Evolutionary conservation across 2,113 vertebrate genomes (phyloP).

Genomic region (Thomomys bottae): DNA sequence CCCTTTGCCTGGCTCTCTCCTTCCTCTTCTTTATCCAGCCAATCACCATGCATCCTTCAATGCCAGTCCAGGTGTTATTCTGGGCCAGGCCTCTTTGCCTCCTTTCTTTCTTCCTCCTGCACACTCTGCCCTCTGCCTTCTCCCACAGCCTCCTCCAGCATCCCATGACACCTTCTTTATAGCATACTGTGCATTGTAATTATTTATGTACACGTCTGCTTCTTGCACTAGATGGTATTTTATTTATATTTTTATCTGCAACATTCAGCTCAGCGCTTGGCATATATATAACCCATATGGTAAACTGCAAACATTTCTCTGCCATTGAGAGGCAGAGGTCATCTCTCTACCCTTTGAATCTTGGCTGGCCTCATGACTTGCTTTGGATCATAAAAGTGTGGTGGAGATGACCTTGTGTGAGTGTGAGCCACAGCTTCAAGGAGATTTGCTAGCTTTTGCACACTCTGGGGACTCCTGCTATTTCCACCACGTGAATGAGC

Average conservation of each 20-base stretch:
- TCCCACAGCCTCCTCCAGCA: fast-evolving
- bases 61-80: neutral
- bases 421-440: neutral
- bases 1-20: conserved; percentile 11
- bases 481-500: neutral
- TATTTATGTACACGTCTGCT: conserved; percentile 44
- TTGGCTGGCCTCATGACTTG: neutral
- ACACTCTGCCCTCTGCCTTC: neutral
- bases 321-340: neutral
- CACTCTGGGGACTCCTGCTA: neutral
- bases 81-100: neutral
- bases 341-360: neutral
- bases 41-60: neutral
- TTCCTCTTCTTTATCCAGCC: neutral
- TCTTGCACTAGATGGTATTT: neutral
- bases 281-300: neutral
- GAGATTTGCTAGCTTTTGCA: neutral
- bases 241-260: conserved; percentile 23
- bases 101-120: neutral
- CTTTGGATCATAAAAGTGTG: neutral
- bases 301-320: neutral
- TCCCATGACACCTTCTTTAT: neutral
- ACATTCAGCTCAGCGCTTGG: neutral
- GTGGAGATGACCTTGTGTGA: neutral
- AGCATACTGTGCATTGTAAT: neutral